Conservation (phyloP, 2,113 vertebrate species). For the Sebastes schlegelii region DNA sequence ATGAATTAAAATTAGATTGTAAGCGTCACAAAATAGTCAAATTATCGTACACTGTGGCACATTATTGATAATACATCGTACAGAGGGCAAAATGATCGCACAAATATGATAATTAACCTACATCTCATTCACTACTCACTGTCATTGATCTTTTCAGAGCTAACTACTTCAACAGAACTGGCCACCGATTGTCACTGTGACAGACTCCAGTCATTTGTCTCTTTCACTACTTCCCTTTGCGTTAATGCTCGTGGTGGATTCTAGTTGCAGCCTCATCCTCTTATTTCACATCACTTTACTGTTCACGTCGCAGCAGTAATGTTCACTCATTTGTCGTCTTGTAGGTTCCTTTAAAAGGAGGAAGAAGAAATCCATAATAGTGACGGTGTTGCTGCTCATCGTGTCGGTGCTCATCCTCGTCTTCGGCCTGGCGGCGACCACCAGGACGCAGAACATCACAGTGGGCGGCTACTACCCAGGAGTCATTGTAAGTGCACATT, state of each 20-base stretch:
- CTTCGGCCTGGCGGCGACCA: slow-evolving; percentile 96
- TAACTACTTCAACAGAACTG: not conserved
- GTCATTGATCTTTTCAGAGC: not conserved
- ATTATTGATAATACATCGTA: not conserved
- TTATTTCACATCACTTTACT: slow-evolving; percentile 5
- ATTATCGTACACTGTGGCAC: not conserved
- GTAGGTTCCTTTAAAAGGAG: slow-evolving; percentile 95
- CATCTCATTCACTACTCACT: too few relatives aligned
- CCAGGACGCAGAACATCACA: slow-evolving; percentile 97
- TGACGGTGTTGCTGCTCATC: slow-evolving; percentile 93
- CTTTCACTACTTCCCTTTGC: slow-evolving; percentile 1
- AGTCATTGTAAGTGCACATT: slow-evolving; percentile 92
- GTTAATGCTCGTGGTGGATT: not conserved
- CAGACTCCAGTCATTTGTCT: not conserved
- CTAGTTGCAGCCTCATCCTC: not conserved
- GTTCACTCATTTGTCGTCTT: not conserved
- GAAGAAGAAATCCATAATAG: slow-evolving; percentile 96
- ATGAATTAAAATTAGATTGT: too few relatives aligned
- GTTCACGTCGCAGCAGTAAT: not conserved
- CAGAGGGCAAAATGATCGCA: not conserved
- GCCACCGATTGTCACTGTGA: not conserved
- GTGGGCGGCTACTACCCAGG: slow-evolving; percentile 99
- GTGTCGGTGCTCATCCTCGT: slow-evolving; percentile 96
- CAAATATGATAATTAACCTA: not conserved
- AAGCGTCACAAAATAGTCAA: not conserved